Evolutionary conservation across 37 sponge, comb jelly and placozoan species (phyloP), one percentile per base, ranked within the genome.

Genomic region (Tethya wilhelma): DNA sequence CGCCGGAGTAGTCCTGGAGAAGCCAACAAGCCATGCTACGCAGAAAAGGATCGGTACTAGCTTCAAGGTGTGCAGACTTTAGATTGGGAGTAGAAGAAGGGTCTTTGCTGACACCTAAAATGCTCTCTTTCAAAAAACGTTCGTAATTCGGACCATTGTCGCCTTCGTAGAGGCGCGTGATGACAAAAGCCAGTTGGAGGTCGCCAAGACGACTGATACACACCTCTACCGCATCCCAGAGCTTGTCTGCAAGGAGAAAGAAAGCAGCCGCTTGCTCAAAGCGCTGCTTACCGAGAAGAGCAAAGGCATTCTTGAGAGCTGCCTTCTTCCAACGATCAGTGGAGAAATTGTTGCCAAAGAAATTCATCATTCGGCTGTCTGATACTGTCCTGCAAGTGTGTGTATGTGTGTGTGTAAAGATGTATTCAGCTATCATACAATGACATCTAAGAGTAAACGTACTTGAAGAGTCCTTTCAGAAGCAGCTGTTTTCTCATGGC

Each of bases 241-340:
- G 82, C 56, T 83, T 87, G 49, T 71, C 87, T 14, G 89, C 94
- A 1, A 98, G 84, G 38, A 98, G 79, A 79, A 98, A 98, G 80
- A 98, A 98, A 17, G 99, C 99, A 45, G 96, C 99, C 39, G 99
- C 96, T 11, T 93, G 81, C 41, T 94, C 90, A 70, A 96, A 96
- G 23, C 99, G 89, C 84, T 98, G 99, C 85, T 93, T 90, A 2
- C 89, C 81, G 8, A 98, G 84, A 37, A 98, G 86, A 26, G 75
- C 92, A 77, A 94, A 98, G 11, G 99, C 99, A 80, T 98, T 98
- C 66, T 98, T 98, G 23, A 88, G 92, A 29, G 99, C 96, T 36
- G 99, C 99, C 36, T 67, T 91, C 38, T 80, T 82, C 99, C 99
- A 98, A 0, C 99, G 87, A 8, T 91, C 92, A 67, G 90, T 69